Evolutionary conservation across 2,113 vertebrate species (phyloP).

Genomic region (Aix galericulata): DNA sequence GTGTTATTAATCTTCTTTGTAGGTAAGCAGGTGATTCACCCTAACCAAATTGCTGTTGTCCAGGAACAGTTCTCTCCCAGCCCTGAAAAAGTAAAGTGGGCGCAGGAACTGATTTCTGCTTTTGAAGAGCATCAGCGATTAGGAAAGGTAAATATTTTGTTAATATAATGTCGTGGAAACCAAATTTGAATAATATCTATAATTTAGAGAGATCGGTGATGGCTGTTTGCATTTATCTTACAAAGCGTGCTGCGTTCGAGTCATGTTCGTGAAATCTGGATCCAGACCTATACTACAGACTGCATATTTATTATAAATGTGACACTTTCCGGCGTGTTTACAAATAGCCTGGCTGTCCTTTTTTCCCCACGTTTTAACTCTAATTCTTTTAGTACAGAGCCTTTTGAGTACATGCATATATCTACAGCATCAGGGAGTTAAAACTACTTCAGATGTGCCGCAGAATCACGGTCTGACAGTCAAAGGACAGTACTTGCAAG

Average conservation of each 20-base stretch:
- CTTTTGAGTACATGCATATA: slow-evolving; percentile 2
- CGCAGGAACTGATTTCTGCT: slow-evolving; percentile 90
- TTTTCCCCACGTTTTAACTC: background rate
- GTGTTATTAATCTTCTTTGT: slow-evolving; percentile 75
- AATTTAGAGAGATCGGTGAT: background rate
- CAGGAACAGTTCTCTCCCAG: slow-evolving; percentile 96
- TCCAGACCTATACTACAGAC: background rate
- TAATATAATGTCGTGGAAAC: slow-evolving; percentile 29
- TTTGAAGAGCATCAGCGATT: slow-evolving; percentile 92
- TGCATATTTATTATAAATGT: background rate
- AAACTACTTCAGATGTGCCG: background rate
- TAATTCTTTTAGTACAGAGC: background rate
- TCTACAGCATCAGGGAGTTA: background rate
- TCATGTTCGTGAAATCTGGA: background rate
- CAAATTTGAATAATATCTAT: slow-evolving; percentile 2
- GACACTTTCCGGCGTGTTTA: background rate
- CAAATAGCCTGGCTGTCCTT: background rate
- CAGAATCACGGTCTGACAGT: background rate
- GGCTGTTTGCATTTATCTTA: background rate
- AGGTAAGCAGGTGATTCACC: slow-evolving; percentile 99
- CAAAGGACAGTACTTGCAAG: slow-evolving; percentile 58
- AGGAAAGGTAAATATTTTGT: slow-evolving; percentile 89
- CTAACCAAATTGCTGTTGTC: slow-evolving; percentile 90
- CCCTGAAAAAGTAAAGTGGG: slow-evolving; percentile 90
- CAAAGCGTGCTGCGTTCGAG: background rate